Conservation (phyloP, 2,113 vertebrate species). For the Sterrhoptilus dennistouni region DNA sequence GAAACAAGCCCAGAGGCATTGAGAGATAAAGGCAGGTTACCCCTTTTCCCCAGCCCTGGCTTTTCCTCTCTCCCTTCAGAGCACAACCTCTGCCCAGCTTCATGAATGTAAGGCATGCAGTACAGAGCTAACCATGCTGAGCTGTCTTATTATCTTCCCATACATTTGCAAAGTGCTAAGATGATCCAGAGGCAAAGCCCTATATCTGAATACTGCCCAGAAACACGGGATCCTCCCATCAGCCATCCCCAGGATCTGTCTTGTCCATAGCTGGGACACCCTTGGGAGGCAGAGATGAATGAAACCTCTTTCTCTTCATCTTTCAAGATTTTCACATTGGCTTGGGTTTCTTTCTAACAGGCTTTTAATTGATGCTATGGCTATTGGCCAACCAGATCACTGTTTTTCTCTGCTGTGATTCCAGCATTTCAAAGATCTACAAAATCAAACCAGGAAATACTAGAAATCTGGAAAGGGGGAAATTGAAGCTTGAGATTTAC, state of each 20-base stretch:
- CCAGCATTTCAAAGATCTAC: neutral
- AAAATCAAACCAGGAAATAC: neutral
- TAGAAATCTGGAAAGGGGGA: neutral
- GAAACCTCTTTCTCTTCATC: neutral
- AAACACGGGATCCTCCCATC: neutral
- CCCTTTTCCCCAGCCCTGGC: neutral
- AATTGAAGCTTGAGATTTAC: neutral
- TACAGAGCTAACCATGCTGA: neutral
- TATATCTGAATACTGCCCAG: neutral
- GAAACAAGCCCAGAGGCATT: neutral
- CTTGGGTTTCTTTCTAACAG: neutral
- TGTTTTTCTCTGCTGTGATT: neutral
- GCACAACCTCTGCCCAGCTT: neutral
- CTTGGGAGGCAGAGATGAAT: neutral
- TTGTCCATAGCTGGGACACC: neutral
- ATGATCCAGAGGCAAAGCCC: rapidly evolving
- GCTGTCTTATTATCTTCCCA: neutral
- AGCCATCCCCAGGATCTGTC: neutral
- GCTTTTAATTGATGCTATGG: neutral
- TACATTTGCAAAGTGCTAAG: neutral
- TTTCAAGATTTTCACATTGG: neutral
- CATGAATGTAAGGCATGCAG: neutral
- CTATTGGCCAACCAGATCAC: neutral
- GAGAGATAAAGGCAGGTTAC: neutral
- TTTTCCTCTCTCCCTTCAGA: neutral